phyloP scores from a whole-genome alignment of 2,113 vertebrate genomes.

The Phaetusa simplex region DNA sequence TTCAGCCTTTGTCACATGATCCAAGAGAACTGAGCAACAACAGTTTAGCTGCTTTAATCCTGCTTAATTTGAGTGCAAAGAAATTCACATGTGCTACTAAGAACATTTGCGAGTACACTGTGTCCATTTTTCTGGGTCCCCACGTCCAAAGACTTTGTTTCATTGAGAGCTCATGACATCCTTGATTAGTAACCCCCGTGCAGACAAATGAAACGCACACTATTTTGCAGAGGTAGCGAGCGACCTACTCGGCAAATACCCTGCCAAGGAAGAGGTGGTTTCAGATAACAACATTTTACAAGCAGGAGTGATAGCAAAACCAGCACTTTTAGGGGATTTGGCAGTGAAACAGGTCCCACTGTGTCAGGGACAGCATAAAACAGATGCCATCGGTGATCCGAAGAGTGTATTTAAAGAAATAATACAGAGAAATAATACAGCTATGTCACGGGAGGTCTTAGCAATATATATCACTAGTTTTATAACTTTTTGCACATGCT shows the following conservation, averaged over 20 bases:
- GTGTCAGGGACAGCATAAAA: background rate
- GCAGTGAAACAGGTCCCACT: background rate
- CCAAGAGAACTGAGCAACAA: slow-evolving; percentile 75
- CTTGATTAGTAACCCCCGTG: slow-evolving; percentile 66
- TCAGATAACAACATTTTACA: background rate
- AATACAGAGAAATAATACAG: background rate
- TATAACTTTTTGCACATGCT: background rate
- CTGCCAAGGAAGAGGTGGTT: background rate
- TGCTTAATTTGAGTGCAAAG: slow-evolving; percentile 92
- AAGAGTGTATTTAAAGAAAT: background rate
- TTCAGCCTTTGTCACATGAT: slow-evolving; percentile 88
- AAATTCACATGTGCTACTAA: slow-evolving; percentile 92
- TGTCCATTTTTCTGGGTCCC: slow-evolving; percentile 80
- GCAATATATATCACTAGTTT: background rate
- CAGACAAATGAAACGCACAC: background rate
- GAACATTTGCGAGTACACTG: slow-evolving; percentile 86
- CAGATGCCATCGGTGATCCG: background rate
- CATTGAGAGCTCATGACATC: slow-evolving; percentile 82
- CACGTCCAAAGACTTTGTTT: slow-evolving; percentile 80
- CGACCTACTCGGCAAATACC: background rate
- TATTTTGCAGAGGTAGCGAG: background rate
- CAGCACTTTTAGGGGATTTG: background rate
- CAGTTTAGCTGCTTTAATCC: slow-evolving; percentile 87
- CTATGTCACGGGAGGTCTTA: fast-evolving
- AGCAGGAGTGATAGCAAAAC: background rate